Evolutionary conservation across 1,140 invertebrate genomes (phyloP).

Genomic region (Lepidotrigona ventralis): DNA sequence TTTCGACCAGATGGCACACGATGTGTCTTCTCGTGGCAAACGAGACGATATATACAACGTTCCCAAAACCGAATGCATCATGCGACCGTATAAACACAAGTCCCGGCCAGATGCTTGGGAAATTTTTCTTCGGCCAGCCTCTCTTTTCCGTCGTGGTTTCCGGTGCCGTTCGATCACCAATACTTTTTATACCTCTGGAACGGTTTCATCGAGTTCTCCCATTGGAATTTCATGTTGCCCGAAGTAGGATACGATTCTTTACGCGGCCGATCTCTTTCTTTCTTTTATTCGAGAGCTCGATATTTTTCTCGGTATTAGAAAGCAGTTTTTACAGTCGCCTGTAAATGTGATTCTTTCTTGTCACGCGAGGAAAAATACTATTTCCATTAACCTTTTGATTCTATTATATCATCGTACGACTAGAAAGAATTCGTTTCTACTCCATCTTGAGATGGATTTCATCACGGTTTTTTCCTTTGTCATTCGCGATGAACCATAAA

Average conservation of each 20-base stretch:
- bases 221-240: background rate
- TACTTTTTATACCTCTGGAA: background rate
- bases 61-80: conserved; percentile 3
- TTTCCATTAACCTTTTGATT: too few relatives aligned
- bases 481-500: background rate
- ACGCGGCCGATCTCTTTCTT: background rate
- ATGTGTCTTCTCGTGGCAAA: conserved; percentile 21
- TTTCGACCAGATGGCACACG: conserved; percentile 25
- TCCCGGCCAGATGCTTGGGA: conserved; percentile 65
- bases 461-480: too few relatives aligned
- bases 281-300: background rate
- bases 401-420: background rate
- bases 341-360: too few relatives aligned
- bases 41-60: conserved; percentile 41
- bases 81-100: conserved; percentile 58
- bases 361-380: too few relatives aligned
- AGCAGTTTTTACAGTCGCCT: background rate
- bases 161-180: background rate
- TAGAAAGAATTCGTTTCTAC: too few relatives aligned
- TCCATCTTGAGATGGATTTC: too few relatives aligned
- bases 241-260: background rate
- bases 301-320: background rate
- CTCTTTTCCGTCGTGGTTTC: background rate
- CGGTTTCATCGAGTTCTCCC: background rate
- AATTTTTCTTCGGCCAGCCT: conserved; percentile 38